These are phyloP conservation scores for Neoniphon sammara DNA, from an alignment of 2,797 vertebrate species.

Conservation along the genomic window DNA sequence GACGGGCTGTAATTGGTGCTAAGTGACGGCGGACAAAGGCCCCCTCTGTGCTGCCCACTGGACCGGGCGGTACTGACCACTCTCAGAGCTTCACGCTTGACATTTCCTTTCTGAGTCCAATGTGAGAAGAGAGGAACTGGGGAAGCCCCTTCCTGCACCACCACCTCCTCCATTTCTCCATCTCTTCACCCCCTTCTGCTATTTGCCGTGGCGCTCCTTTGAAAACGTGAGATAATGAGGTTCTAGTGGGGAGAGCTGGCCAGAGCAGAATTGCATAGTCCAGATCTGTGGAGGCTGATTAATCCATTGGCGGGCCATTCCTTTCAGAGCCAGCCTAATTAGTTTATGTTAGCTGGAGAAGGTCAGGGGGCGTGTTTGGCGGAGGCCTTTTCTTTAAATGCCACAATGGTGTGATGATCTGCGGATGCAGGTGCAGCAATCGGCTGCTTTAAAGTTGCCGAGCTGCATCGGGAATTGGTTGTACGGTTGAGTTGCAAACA, in stretches of 20 bases:
- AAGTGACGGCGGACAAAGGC: constrained; percentile 92
- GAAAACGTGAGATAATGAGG: constrained; percentile 87
- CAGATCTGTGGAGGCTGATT: constrained; percentile 83
- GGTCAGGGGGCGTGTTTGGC: constrained; percentile 91
- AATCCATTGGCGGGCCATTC: constrained; percentile 86
- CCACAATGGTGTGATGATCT: constrained; percentile 93
- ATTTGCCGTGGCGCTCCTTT: constrained; percentile 73
- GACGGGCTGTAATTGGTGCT: constrained; percentile 94
- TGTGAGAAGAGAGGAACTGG: constrained; percentile 78
- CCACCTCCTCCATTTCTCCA: constrained; percentile 73
- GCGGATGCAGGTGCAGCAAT: constrained; percentile 92
- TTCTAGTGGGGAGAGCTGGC: constrained; percentile 77
- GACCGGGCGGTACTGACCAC: constrained; percentile 77
- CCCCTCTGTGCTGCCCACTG: constrained; percentile 84
- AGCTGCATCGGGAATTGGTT: constrained; percentile 84
- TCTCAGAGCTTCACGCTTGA: constrained; percentile 81
- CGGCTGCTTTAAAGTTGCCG: constrained; percentile 84
- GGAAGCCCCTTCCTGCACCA: constrained; percentile 76
- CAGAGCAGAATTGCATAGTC: constrained; percentile 73
- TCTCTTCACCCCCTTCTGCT: constrained; percentile 66
- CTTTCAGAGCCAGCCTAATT: constrained; percentile 89
- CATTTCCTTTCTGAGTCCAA: constrained; percentile 81
- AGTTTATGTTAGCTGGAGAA: constrained; percentile 97
- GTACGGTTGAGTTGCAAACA: constrained; percentile 81
- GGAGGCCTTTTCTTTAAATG: constrained; percentile 89